Evolutionary conservation across 2,888 invertebrate species (phyloP).

Genomic region (Nephrotoma guestfalica): DNA sequence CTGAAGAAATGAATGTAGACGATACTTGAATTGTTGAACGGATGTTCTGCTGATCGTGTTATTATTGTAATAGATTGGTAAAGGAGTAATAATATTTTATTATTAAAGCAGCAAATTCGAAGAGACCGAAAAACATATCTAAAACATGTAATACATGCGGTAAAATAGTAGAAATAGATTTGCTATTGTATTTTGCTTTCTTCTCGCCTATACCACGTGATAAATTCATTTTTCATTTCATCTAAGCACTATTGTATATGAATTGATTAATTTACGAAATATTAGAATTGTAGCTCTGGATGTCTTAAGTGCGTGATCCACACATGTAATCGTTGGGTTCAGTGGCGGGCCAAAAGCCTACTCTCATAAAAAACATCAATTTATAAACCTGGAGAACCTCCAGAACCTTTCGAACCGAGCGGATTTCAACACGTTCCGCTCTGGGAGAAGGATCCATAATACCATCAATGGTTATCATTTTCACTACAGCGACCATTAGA

Average conservation of each 20-base stretch:
- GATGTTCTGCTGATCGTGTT: constrained; percentile 1
- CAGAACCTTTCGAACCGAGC: too few relatives aligned
- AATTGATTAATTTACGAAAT: background rate
- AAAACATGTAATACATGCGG: background rate
- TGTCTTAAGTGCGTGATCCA: too few relatives aligned
- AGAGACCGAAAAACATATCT: background rate
- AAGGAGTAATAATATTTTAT: background rate
- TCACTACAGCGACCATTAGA: too few relatives aligned
- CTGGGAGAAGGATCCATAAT: too few relatives aligned
- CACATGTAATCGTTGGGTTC: too few relatives aligned
- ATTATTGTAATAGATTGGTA: constrained; percentile 1
- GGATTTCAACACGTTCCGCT: too few relatives aligned
- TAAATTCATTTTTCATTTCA: background rate
- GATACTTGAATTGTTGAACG: background rate
- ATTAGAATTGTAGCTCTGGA: too few relatives aligned
- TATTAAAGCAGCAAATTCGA: background rate
- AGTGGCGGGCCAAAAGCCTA: too few relatives aligned
- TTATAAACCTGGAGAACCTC: too few relatives aligned
- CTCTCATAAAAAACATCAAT: too few relatives aligned
- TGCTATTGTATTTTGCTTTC: background rate
- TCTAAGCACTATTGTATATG: background rate
- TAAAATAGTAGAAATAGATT: background rate
- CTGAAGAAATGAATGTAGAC: constrained; percentile 3
- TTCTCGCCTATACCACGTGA: background rate
- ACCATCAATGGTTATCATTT: too few relatives aligned